phyloP scores from a whole-genome alignment of 2,888 invertebrate genomes.

The Stegophylla sp. region DNA sequence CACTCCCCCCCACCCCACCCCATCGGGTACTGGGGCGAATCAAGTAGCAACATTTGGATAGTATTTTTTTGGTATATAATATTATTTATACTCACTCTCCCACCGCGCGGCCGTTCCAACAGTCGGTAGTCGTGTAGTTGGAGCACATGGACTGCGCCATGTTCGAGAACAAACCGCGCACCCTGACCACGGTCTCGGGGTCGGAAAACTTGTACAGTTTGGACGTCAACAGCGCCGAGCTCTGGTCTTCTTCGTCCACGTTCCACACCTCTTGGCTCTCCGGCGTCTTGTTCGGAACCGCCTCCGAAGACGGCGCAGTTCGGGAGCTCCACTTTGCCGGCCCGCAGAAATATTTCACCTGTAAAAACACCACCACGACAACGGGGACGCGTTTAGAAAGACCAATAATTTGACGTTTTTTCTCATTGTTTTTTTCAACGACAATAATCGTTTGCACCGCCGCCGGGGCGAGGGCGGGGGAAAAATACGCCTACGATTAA shows the following conservation, averaged over 20 bases:
- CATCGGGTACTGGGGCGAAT: no score
- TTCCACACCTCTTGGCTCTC: conserved; percentile 56
- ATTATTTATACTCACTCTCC: conserved; percentile 79
- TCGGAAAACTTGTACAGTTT: conserved; percentile 46
- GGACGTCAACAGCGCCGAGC: conserved; percentile 27
- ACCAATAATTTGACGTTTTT: no score
- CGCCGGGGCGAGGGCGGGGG: no score
- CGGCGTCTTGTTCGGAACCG: conserved; percentile 3
- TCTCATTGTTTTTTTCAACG: neutral
- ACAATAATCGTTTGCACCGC: no score
- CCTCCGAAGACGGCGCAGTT: no score
- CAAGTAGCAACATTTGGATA: no score
- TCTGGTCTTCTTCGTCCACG: conserved; percentile 44
- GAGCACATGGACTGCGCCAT: conserved; percentile 82
- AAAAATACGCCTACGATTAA: no score
- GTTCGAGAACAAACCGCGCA: conserved; percentile 81
- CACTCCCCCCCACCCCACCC: no score
- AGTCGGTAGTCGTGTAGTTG: conserved; percentile 74
- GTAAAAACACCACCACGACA: neutral
- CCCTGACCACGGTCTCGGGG: conserved; percentile 58
- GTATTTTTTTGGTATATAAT: no score
- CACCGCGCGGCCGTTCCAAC: conserved; percentile 82
- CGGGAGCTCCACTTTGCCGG: conserved; percentile 21
- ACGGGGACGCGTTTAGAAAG: neutral
- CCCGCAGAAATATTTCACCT: conserved; percentile 50